Base-by-base conservation (phyloP, 2,797 vertebrate species). In the Carduelis carduelis region DNA sequence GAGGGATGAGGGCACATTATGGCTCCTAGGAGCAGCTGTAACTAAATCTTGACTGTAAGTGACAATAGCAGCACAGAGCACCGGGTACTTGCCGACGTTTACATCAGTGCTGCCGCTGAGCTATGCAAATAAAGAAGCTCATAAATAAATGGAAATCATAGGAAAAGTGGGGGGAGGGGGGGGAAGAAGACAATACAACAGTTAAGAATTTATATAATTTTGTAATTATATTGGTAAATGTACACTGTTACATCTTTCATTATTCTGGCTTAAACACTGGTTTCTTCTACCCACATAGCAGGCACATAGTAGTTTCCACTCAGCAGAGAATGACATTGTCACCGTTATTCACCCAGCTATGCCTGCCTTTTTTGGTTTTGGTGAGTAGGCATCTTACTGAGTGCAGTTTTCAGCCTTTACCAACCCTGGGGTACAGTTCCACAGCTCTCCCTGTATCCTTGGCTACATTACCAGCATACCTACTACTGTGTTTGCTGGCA, bases 11-110 rank as follows among this genome's bases (percentile, higher is more conserved):
- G 53, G 39, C 90, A 92, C 1, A 0, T 78, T 93, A 81, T 34
- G 70, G 79, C 69, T 91, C 47, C 85, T 93, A 68, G 82, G 69
- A 94, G 74, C 70, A 76, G 41, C 65, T 95, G 17, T 65, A 92
- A 81, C 72, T 83, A 69, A 86, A 76, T 60, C 72, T 83, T 81
- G 64, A 87, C 81, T 81, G 35, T 66, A 89, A 93, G 64, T 63
- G 80, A 92, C 89, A 93, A 66, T 32, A 89, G 76, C 61, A 88
- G 65, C 43, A 69, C 69, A 82, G 46, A 86, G 52, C 49, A 83
- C 47, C 5, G 4, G 30, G 39, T 80, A 44, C 55, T 78, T 89
- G 63, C 53, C 69, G 61, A 71, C 5, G 7, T 52, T 95, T 65
- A 80, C 32, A 84, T 63, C 39, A 83, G 44, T 72, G 63, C 43